Evolutionary conservation across 2,888 invertebrate species (phyloP), one percentile per base, ranked within the genome.

Genomic region (Chesias legatella): DNA sequence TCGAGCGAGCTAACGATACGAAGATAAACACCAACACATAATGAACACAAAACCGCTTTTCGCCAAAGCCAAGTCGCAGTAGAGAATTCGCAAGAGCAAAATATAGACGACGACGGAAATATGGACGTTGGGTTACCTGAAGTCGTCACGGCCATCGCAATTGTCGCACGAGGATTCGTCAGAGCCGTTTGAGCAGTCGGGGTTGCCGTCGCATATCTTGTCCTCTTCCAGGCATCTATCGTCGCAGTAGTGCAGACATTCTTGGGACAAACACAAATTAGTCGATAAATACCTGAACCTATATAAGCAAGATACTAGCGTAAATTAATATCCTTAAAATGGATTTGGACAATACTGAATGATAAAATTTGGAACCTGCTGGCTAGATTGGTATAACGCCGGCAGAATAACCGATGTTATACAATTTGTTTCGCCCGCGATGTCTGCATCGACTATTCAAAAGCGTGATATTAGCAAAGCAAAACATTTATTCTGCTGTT

Each of bases 151-250:
- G 9, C 71, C 63, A 29, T 81, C 72, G 53, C 86, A 86, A 10
- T 57, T 51, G 23, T 63, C 56, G 67, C 84, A 85, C 2, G 58
- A 40, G 0, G 35, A 7, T 63, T 92, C 92, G 65, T 93, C 92
- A 20, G 89, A 88, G 33, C 79, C 79, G 65, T 93, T 93, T 6
- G 56, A 45, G 73, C 93, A 94, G 73, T 94, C 91, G 9, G 40
- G 44, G 6, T 60, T 48, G 17, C 77, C 73, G 76, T 94, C 85
- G 75, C 94, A 93, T 73, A 90, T 90, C 67, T 76, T 80, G 57
- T 64, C 72, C 61, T 79, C 86, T 48, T 88, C 80, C 67, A 94
- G 83, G 73, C 94, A 94, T 65, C 70, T 82, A 56, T 90, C 90
- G 73, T 90, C 90, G 73, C 90, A 85, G 43, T 44, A 28, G 61